A percentile compares a stretch with the other conserved stretches of the same genome.
Conservation (phyloP, 1,140 invertebrate genomes). For the Wiebesia pumilae region DNA sequence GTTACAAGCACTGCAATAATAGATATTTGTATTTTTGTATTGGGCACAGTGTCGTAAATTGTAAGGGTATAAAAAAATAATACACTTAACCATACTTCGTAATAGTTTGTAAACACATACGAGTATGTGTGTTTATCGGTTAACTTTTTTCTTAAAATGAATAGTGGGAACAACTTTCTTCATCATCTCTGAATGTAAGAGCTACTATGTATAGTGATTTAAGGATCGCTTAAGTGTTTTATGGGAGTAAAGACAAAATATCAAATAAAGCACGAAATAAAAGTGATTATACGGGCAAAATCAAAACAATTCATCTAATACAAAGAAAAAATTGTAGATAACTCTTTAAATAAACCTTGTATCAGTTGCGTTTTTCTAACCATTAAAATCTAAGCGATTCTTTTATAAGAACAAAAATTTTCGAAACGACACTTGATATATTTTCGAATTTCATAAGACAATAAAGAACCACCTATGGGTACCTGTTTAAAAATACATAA, state of each 20-base stretch:
- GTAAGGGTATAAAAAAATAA: background rate
- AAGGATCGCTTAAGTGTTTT: background rate
- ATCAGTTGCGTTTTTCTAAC: no score
- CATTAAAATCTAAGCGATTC: no score
- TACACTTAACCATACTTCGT: background rate
- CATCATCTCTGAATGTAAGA: background rate
- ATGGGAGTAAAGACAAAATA: background rate
- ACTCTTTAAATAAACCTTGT: no score
- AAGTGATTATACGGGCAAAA: background rate
- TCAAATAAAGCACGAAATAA: background rate
- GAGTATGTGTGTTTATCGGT: background rate
- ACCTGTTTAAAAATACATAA: no score
- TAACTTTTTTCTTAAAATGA: background rate
- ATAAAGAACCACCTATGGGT: no score
- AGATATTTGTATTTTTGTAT: background rate
- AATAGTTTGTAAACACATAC: background rate
- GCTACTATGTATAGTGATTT: background rate
- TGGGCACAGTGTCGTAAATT: background rate
- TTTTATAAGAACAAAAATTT: no score
- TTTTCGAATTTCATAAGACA: no score
- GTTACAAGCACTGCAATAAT: no score
- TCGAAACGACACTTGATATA: no score
- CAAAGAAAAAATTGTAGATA: background rate
- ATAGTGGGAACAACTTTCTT: background rate
- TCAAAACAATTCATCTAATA: background rate